Percentiles rank a stretch among this genome's conserved stretches.
Evolutionary conservation across 2,113 vertebrate genomes (phyloP).

Genomic region (Tauraco erythrolophus): DNA sequence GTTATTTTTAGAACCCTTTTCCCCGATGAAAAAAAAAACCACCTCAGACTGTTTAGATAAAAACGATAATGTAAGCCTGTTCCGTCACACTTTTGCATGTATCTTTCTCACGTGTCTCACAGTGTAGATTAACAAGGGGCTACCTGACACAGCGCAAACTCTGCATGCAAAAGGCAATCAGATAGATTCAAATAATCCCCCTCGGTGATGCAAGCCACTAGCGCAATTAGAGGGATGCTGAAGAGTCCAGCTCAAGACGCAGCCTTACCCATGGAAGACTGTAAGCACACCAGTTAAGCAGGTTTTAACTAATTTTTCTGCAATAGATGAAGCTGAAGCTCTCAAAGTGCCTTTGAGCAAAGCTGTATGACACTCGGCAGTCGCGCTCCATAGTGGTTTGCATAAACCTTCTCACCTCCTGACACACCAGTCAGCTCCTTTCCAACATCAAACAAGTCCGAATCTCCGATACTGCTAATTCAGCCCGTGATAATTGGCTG

Average conservation of each 20-base stretch:
- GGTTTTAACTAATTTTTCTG: not conserved
- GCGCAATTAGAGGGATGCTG: not conserved
- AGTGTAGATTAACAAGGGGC: not conserved
- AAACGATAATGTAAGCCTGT: not conserved
- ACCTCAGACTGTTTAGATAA: not conserved
- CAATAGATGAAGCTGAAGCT: not conserved
- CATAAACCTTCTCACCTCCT: accelerated
- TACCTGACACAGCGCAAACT: not conserved
- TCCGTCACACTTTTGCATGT: not conserved
- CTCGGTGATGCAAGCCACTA: not conserved
- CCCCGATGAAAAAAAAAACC: not conserved
- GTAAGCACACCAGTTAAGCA: not conserved
- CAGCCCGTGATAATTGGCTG: not conserved
- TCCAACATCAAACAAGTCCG: not conserved
- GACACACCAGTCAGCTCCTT: not conserved
- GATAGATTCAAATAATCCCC: not conserved
- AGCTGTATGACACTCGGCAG: not conserved
- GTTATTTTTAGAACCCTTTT: not conserved
- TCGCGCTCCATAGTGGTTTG: accelerated
- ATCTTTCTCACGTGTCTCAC: not conserved
- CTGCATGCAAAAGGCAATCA: not conserved
- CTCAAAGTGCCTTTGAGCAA: not conserved
- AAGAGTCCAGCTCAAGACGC: not conserved
- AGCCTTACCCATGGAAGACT: not conserved
- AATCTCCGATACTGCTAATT: not conserved